Conservation (phyloP, 2,113 vertebrate genomes). For the Patagioenas fasciata region DNA sequence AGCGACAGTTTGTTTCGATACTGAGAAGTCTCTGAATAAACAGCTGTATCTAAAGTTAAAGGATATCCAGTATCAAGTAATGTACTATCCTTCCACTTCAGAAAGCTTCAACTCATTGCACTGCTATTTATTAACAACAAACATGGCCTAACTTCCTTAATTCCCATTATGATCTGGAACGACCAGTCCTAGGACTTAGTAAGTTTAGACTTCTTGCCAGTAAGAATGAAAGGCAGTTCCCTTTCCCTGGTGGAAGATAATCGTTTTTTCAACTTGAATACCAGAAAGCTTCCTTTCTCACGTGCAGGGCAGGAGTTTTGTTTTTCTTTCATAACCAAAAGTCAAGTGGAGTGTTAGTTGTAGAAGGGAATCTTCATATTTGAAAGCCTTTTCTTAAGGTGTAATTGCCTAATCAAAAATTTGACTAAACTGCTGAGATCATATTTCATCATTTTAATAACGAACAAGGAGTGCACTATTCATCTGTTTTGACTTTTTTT, state of each 20-base stretch:
- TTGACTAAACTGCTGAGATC: constrained; percentile 31
- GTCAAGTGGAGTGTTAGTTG: constrained; percentile 59
- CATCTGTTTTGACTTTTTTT: constrained; percentile 51
- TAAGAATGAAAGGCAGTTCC: constrained; percentile 1
- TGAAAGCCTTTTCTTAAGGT: constrained; percentile 54
- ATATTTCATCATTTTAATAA: constrained; percentile 48
- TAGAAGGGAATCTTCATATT: constrained; percentile 61
- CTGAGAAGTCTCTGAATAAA: neutral
- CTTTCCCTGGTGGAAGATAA: constrained; percentile 27
- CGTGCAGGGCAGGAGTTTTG: constrained; percentile 49
- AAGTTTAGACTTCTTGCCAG: neutral
- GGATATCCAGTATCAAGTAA: constrained; percentile 38
- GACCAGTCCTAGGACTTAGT: neutral
- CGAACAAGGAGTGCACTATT: constrained; percentile 63
- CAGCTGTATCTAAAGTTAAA: neutral
- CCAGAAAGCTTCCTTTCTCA: constrained; percentile 45
- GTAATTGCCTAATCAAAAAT: constrained; percentile 53
- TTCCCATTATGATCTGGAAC: neutral
- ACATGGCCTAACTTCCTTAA: neutral
- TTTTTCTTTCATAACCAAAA: constrained; percentile 59
- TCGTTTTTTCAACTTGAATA: constrained; percentile 35
- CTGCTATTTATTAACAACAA: neutral
- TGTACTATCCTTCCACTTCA: neutral
- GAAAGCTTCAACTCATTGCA: neutral
- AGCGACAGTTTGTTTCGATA: constrained; percentile 9